Percentiles rank a stretch among this genome's conserved stretches.
These are phyloP conservation scores for Charanyca ferruginea DNA, from an alignment of 2,888 invertebrate genomes.

Conservation along the genomic window DNA sequence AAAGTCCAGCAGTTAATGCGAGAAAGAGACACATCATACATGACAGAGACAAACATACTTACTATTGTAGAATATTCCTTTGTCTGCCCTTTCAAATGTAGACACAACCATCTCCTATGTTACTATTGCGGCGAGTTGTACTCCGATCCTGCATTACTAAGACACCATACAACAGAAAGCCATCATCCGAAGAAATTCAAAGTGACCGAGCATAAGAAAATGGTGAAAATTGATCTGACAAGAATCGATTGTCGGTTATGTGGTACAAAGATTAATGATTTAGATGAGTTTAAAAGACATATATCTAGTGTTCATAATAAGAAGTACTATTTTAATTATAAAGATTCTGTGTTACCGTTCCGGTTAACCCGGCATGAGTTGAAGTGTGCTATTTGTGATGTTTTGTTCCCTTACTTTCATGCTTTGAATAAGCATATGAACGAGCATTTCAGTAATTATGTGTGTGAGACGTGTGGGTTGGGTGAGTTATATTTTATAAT, in stretches of 20 bases:
- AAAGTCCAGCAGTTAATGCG: conserved; percentile 82
- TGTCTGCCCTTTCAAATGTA: conserved; percentile 84
- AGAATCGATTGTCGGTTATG: conserved; percentile 84
- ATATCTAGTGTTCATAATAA: conserved; percentile 76
- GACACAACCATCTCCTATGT: conserved; percentile 84
- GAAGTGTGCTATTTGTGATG: conserved; percentile 80
- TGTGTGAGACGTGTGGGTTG: conserved; percentile 85
- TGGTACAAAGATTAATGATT: conserved; percentile 68
- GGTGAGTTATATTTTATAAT: no score
- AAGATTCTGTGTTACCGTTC: conserved; percentile 82
- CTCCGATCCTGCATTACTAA: conserved; percentile 72
- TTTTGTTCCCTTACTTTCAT: conserved; percentile 82
- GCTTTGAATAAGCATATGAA: conserved; percentile 88
- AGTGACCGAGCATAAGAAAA: conserved; percentile 83
- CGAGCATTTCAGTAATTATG: conserved; percentile 84
- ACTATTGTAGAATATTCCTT: conserved; percentile 83
- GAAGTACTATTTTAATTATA: conserved; percentile 79
- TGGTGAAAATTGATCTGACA: conserved; percentile 84
- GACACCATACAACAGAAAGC: conserved; percentile 71
- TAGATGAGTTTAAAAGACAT: conserved; percentile 81
- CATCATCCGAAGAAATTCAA: conserved; percentile 83
- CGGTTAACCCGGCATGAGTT: conserved; percentile 74
- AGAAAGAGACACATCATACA: conserved; percentile 82
- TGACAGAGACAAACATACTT: conserved; percentile 83
- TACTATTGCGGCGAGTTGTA: conserved; percentile 83